Conservation (phyloP, 2,888 invertebrate genomes). For the Pachymerium ferrugineum region DNA sequence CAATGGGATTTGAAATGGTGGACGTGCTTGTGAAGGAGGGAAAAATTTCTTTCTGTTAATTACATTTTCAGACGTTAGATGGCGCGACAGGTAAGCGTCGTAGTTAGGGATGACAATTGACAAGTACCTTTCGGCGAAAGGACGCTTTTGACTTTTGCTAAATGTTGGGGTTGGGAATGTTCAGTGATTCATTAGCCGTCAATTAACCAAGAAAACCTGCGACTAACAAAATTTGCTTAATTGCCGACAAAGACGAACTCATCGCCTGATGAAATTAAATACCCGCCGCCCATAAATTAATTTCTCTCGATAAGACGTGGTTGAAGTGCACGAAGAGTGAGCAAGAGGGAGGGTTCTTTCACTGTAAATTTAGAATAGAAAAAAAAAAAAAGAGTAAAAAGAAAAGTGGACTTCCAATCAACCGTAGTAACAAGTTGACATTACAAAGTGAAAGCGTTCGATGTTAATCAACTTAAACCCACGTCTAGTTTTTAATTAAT, state of each 20-base stretch:
- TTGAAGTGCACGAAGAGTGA: neutral
- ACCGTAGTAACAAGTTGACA: neutral
- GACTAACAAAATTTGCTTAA: conserved; percentile 6
- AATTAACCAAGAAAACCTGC: conserved; percentile 15
- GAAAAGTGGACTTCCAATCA: neutral
- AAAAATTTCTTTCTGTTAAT: too few species aligned
- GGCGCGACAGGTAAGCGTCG: neutral
- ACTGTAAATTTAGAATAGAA: too few species aligned
- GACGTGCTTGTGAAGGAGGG: too few species aligned
- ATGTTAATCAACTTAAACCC: neutral
- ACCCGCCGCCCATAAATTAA: neutral
- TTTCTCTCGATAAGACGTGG: neutral
- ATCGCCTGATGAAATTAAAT: conserved; percentile 16
- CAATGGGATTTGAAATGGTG: too few species aligned
- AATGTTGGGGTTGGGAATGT: neutral
- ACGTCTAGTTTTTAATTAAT: neutral
- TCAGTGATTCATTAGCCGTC: conserved; percentile 25
- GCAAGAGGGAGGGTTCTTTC: too few species aligned
- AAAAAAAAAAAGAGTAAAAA: neutral
- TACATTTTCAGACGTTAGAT: neutral
- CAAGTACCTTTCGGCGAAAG: neutral
- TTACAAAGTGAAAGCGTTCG: too few species aligned
- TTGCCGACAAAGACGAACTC: conserved; percentile 23
- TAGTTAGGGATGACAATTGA: too few species aligned
- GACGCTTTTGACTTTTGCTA: neutral